These are phyloP conservation scores for Gymnarchus niloticus DNA, from an alignment of 2,113 vertebrate species.

Conservation along the genomic window DNA sequence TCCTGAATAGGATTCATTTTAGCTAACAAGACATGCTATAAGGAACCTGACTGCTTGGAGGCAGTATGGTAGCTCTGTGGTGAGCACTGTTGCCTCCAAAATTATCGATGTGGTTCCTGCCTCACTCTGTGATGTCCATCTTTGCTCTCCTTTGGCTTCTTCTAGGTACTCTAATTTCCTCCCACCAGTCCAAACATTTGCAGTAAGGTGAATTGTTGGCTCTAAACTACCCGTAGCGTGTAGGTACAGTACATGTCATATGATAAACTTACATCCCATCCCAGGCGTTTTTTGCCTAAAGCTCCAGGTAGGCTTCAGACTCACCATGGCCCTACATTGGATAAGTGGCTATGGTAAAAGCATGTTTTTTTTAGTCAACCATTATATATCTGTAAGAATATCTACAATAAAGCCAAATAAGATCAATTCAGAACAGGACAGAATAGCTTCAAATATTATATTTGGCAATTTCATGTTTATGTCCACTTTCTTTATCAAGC, in stretches of 20 bases:
- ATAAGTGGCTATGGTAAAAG: not conserved
- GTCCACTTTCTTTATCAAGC: not conserved
- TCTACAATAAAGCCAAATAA: not conserved
- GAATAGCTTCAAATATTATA: not conserved
- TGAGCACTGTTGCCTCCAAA: not conserved
- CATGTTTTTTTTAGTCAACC: not conserved
- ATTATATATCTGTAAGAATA: not conserved
- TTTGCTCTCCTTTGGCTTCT: not conserved
- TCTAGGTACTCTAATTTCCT: not conserved
- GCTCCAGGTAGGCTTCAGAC: not conserved
- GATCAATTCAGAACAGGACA: not conserved
- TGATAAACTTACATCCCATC: not conserved
- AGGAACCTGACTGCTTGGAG: too few species aligned
- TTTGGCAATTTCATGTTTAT: not conserved
- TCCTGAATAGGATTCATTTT: not conserved
- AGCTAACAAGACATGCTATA: not conserved
- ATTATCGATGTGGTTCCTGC: not conserved
- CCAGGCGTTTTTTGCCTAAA: not conserved
- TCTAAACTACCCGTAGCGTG: too few species aligned
- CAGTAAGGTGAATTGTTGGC: too few species aligned
- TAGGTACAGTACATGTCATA: not conserved
- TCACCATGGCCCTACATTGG: not conserved
- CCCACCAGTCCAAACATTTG: too few species aligned
- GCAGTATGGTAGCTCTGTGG: not conserved
- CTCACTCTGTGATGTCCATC: too few species aligned